phyloP scores from a whole-genome alignment of 2,113 vertebrate genomes.

The Strix aluco region DNA sequence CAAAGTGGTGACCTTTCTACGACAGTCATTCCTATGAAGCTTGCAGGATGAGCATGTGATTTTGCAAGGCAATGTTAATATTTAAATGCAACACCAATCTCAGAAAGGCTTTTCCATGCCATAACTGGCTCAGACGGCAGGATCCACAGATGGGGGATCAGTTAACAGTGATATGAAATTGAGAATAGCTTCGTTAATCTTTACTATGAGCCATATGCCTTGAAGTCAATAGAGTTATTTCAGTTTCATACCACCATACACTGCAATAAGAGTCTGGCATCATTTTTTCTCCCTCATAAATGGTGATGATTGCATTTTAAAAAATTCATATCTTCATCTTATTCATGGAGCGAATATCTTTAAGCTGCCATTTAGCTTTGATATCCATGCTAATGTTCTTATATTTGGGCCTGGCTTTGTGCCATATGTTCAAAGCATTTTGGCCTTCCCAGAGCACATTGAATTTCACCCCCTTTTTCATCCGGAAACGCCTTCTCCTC shows the following conservation, averaged over 20 bases:
- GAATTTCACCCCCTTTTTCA: neutral
- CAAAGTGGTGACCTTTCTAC: neutral
- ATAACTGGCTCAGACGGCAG: conserved; percentile 19
- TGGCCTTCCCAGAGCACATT: neutral
- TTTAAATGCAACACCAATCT: conserved; percentile 19
- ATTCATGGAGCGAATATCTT: conserved; percentile 12
- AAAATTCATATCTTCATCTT: neutral
- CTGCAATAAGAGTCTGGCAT: neutral
- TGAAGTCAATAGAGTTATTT: conserved; percentile 53
- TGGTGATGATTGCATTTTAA: neutral
- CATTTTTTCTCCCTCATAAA: neutral
- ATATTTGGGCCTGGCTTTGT: neutral
- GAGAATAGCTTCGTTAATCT: conserved; percentile 57
- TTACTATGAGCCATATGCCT: conserved; percentile 61
- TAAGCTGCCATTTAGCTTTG: conserved; percentile 8
- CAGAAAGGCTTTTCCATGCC: conserved; percentile 32
- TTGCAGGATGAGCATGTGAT: neutral
- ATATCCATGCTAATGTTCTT: neutral
- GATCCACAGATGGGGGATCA: conserved; percentile 55
- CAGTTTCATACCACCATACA: conserved; percentile 1
- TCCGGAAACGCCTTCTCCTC: neutral
- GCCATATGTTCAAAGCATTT: neutral
- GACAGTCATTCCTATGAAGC: conserved; percentile 5
- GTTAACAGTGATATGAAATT: conserved; percentile 39
- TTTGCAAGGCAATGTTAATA: neutral